phyloP scores from a whole-genome alignment of 1,140 invertebrate species.

The Agrypnia vestita region DNA sequence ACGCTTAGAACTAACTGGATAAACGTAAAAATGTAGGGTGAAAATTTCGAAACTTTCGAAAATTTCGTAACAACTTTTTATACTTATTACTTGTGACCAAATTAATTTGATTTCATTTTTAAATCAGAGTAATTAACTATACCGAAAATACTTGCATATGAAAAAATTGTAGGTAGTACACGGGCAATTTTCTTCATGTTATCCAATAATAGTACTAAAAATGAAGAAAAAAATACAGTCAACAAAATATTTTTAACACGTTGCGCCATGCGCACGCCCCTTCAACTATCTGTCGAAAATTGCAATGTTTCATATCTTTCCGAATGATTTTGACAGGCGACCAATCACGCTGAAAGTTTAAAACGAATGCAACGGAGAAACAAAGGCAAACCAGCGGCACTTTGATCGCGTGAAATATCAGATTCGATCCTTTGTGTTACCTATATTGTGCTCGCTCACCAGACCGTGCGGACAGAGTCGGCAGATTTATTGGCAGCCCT shows the following conservation, averaged over 20 bases:
- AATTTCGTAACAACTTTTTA: too few species aligned
- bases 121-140: too few species aligned
- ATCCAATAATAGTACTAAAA: too few species aligned
- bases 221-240: neutral
- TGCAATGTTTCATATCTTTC: neutral
- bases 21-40: too few species aligned
- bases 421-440: constrained; percentile 21
- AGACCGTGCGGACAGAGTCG: neutral
- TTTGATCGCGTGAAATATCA: constrained; percentile 29
- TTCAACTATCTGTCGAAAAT: neutral
- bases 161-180: too few species aligned
- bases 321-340: neutral
- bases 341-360: neutral
- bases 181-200: too few species aligned
- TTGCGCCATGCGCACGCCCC: neutral
- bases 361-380: neutral
- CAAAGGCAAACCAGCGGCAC: neutral
- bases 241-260: neutral
- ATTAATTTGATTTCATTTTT: too few species aligned
- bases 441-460: constrained; percentile 9
- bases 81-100: too few species aligned
- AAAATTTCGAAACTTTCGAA: too few species aligned
- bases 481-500: constrained; percentile 14
- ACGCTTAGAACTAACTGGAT: too few species aligned
- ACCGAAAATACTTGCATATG: too few species aligned